Conservation (phyloP, 2,797 vertebrate genomes). For the Spatula versicolor region DNA sequence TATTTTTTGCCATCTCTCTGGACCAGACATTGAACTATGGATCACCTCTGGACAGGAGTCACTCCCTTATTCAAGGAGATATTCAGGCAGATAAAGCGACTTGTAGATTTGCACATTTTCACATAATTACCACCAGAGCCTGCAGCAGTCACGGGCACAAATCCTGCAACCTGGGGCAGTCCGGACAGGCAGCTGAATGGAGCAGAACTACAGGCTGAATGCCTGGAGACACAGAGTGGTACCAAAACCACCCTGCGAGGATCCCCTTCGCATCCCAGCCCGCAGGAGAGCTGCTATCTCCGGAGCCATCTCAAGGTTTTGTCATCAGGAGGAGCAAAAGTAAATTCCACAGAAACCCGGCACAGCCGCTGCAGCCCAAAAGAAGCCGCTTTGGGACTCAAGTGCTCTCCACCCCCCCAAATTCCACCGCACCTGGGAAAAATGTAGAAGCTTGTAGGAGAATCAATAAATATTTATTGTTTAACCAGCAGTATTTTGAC, state of each 20-base stretch:
- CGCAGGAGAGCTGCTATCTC: not conserved
- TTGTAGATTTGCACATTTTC: not conserved
- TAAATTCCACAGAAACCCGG: not conserved
- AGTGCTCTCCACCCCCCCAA: not conserved
- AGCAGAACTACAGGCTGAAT: not conserved
- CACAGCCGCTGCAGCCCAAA: not conserved
- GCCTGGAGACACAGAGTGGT: not conserved
- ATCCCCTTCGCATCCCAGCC: not conserved
- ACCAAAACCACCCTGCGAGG: not conserved
- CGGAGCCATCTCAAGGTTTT: not conserved
- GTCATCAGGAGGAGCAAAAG: not conserved
- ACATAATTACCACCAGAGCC: not conserved
- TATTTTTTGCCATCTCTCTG: not conserved
- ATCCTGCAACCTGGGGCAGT: not conserved
- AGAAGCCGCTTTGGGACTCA: not conserved
- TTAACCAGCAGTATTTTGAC: conserved; percentile 70
- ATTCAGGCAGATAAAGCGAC: not conserved
- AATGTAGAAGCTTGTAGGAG: conserved; percentile 44
- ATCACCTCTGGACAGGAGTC: accelerated
- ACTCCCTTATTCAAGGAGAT: not conserved
- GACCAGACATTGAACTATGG: not conserved
- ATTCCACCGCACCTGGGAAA: conserved; percentile 71
- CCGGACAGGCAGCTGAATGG: not conserved
- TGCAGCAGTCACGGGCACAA: not conserved
- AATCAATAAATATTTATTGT: conserved; percentile 80